Conservation (phyloP, 2,797 vertebrate species). For the Orientallactaga sibirica region DNA sequence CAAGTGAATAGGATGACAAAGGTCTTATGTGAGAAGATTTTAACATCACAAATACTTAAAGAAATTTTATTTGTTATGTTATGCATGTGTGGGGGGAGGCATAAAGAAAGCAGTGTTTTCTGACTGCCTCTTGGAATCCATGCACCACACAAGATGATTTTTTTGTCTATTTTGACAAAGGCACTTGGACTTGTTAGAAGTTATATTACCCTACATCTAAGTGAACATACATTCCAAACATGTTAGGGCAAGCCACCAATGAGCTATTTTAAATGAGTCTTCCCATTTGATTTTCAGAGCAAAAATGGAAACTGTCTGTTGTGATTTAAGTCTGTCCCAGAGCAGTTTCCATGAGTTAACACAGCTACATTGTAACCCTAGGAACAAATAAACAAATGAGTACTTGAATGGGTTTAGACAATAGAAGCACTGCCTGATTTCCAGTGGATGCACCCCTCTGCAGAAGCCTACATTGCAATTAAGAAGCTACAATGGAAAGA, state of each 20-base stretch:
- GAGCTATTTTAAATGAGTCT: slow-evolving; percentile 87
- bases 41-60: slow-evolving; percentile 37
- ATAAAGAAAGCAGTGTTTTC: background rate
- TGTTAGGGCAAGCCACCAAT: slow-evolving; percentile 84
- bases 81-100: background rate
- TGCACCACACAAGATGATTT: background rate
- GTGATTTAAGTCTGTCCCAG: slow-evolving; percentile 89
- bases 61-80: slow-evolving; percentile 14
- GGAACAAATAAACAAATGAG: slow-evolving; percentile 86
- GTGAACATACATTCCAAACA: slow-evolving; percentile 85
- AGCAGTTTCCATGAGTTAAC: slow-evolving; percentile 89
- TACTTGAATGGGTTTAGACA: slow-evolving; percentile 80
- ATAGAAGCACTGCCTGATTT: slow-evolving; percentile 78
- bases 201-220: slow-evolving; percentile 61
- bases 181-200: slow-evolving; percentile 66
- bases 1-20: background rate
- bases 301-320: slow-evolving; percentile 89
- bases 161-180: slow-evolving; percentile 57
- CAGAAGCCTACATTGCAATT: slow-evolving; percentile 72
- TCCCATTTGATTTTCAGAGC: slow-evolving; percentile 86
- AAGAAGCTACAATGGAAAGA: slow-evolving; percentile 75
- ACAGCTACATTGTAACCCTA: slow-evolving; percentile 83
- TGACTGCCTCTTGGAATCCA: background rate
- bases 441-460: slow-evolving; percentile 69
- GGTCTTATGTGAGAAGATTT: background rate